Percentiles rank a stretch among this genome's conserved stretches.
Evolutionary conservation across 2,888 invertebrate genomes (phyloP).

Genomic region (Lutraria lutraria): DNA sequence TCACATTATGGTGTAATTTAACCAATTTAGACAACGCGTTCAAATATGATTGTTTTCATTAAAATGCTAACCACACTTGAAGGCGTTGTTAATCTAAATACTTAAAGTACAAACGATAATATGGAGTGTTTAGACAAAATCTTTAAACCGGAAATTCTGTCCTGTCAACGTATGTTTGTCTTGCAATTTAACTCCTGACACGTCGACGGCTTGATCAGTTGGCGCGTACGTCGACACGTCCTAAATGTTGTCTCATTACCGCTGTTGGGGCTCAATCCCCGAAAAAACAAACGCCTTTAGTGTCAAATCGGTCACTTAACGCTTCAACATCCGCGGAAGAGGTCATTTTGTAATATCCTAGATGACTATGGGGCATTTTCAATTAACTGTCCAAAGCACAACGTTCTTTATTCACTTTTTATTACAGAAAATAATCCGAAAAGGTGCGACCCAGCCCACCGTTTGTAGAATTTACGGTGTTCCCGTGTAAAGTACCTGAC

Average conservation of each 20-base stretch:
- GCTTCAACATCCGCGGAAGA: conserved; percentile 25
- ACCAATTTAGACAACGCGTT: not conserved
- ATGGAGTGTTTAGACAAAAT: not conserved
- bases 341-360: conserved; percentile 32
- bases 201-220: not conserved
- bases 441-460: conserved; percentile 39
- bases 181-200: conserved; percentile 2
- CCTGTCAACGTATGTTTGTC: not conserved
- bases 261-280: conserved; percentile 13
- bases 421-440: conserved; percentile 50
- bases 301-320: conserved; percentile 33
- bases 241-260: conserved; percentile 14
- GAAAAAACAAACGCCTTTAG: conserved; percentile 10
- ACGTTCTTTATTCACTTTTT: conserved; percentile 38
- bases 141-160: not conserved
- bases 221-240: conserved; percentile 28
- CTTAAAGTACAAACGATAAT: not conserved
- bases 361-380: conserved; percentile 24
- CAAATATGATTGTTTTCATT: not conserved
- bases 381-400: not conserved
- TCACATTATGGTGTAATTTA: not conserved
- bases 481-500: conserved; percentile 36
- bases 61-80: not conserved
- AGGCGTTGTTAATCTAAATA: not conserved
- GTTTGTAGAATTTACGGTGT: conserved; percentile 19